Evolutionary conservation across 2,888 invertebrate genomes (phyloP), one percentile per base, ranked within the genome.

Genomic region (Ornithoptera priamus): DNA sequence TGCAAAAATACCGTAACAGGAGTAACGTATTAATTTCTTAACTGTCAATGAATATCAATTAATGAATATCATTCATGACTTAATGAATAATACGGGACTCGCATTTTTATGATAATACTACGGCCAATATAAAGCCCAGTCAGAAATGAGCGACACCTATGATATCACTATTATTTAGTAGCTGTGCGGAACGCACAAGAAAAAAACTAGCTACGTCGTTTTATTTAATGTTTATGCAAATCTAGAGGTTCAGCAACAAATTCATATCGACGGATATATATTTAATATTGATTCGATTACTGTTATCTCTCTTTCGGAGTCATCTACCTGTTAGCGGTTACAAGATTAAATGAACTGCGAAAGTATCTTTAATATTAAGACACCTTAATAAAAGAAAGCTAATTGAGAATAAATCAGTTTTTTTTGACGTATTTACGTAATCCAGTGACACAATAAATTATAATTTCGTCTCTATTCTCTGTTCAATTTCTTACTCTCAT

Each of bases 271-370:
- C 75, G 74, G 75, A 71, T 72, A 70, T 72, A 74, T 75, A 74
- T 76, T 74, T 71, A 15, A 50, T 50, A 17, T 73, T 73, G 75
- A 67, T 71, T 73, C 59, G 72, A 74, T 73, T 72, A 72, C 71
- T 74, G 78, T 79, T 78, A 79, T 80, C 74, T 73, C 71, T 78
- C 73, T 70, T 69, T 75, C 70, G 75, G 75, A 76, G 77, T 78
- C 78, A 72, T 78, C 76, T 76, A 75, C 75, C 76, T 72, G 67
- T 66, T 72, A 65, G 67, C 72, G 73, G 74, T 74, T 76, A 75
- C 66, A 60, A 67, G 18, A 1, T 12, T 10, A 10, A 1, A 50
- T 50, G 18, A 50, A 50, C 15, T 50, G 15, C 15, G 50, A 50
- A 50, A 50, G 2, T 50, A 18, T 50, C 30, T 30, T 50, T 17